Base-by-base conservation (phyloP, 2,888 invertebrate species). In the Microplitis deprimator region DNA sequence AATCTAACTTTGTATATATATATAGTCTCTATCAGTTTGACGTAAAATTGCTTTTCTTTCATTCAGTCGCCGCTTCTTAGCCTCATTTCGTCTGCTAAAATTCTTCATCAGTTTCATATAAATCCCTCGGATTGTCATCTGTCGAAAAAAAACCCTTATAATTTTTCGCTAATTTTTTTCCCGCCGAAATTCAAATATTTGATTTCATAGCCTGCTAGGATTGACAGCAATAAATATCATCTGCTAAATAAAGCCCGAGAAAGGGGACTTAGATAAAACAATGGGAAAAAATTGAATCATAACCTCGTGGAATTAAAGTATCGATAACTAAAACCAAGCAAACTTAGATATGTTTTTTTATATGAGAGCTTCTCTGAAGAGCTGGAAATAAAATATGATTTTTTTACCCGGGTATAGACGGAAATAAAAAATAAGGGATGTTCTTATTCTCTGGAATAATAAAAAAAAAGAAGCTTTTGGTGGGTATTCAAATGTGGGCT, bases 181-280 rank as follows among this genome's bases (percentile, higher is more conserved):
- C 29, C 29, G 29, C 29, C 29, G 4, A 29, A 29, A 29, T 29
- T 29, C 29, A 29, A 29, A 29, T 29, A 29, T 29, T 29, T 3
- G 29, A 29, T 29, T 29, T 29, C 29, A 3, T 29, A 29, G 29
- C 2, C 67, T 20, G n/a, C n/a, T 72, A 81, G 85, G 83, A 88
- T 88, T 87, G 86, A 84, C 87, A 87, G 88, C 87, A 88, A 85
- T 89, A 89, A 89, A 89, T 89, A 89, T 89, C 87, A 89, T 89
- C 87, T 88, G 88, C 87, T 88, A 88, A 89, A 89, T 89, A 88
- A 88, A 89, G 86, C 17, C 61, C 61, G 20, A 20, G 20, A 64
- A 62, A 59, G 77, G 69, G 77, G 20, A 61, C 29, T 59, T 16
- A 6, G 20, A 68, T 70, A 74, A 73, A 70, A 68, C 74, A 77